Base-by-base conservation (phyloP, 2,888 invertebrate genomes). In the Amiota minor region DNA sequence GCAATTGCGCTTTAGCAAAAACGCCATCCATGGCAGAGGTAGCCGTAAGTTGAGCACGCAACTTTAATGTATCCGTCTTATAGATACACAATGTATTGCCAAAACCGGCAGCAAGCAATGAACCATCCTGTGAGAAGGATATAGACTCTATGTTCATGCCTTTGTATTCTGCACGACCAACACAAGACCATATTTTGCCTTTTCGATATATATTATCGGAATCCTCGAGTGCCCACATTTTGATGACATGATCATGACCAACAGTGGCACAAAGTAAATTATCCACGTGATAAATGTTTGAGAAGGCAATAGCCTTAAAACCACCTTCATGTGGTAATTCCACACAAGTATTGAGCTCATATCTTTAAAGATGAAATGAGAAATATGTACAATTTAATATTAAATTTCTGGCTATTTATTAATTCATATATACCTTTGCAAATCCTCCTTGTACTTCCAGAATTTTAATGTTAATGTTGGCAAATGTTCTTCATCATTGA, bases 91-190 rank as follows among this genome's bases (percentile, higher is more conserved):
- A 86, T 10, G 92, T 91, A 23, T 92, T 90, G 46, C 91, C 92
- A 89, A 94, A 96, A 11, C 92, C 92, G 14, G 94, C 93, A 8
- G 93, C 94, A 59, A 96, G 85, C 35, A 95, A 86, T 0, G 95
- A 95, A n/a, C 95, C 95, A 88, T 96, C 96, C 73, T 91, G 90
- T 0, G 95, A 93, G 88, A 95, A 95, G 62, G 91, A 91, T 2
- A 93, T 90, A 56, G 92, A 91, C 20, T 91, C 90, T 23, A 93
- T 91, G 0, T 91, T 88, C 18, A 93, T 86, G 77, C 92, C 90
- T 70, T 93, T 91, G 81, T 94, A 95, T 73, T 90, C 91, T 0
- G 93, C 93, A 23, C 92, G 90, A 46, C 92, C 92, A 49, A 92
- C 91, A 85, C 94, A 94, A 73, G 88, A 90, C 95, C 96, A 96